Conservation (phyloP, 2,888 invertebrate species). For the Campopleginae sp. region DNA sequence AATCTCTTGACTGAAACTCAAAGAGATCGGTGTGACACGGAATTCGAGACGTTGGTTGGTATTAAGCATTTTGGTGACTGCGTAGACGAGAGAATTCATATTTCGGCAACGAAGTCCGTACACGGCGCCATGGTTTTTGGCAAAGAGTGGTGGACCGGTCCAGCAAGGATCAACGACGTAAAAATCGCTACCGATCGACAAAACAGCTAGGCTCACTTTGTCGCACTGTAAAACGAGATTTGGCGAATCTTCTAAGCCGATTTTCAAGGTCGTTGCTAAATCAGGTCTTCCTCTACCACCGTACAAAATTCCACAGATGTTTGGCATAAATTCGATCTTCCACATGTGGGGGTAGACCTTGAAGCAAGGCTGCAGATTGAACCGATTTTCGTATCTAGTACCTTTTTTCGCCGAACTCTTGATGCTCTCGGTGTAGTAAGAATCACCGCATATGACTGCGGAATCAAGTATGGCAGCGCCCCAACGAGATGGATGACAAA, state of each 20-base stretch:
- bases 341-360: constrained; percentile 78
- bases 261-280: constrained; percentile 71
- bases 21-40: constrained; percentile 74
- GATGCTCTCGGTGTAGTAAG: constrained; percentile 78
- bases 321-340: constrained; percentile 75
- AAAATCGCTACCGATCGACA: constrained; percentile 75
- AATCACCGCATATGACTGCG: constrained; percentile 79
- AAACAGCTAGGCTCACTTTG: constrained; percentile 73
- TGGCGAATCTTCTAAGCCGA: constrained; percentile 70
- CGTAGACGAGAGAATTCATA: constrained; percentile 76
- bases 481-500: constrained; percentile 80
- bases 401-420: constrained; percentile 67
- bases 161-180: constrained; percentile 80
- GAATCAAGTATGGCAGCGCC: constrained; percentile 79
- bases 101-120: constrained; percentile 80
- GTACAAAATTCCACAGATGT: constrained; percentile 77
- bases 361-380: constrained; percentile 75
- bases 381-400: constrained; percentile 73
- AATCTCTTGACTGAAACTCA: constrained; percentile 69
- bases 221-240: constrained; percentile 79
- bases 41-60: constrained; percentile 78
- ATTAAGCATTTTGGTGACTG: constrained; percentile 79
- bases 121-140: constrained; percentile 76
- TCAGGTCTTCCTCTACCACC: constrained; percentile 69
- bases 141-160: constrained; percentile 80